Evolutionary conservation across 2,888 invertebrate genomes (phyloP).

Genomic region (Napeogenes sylphis): DNA sequence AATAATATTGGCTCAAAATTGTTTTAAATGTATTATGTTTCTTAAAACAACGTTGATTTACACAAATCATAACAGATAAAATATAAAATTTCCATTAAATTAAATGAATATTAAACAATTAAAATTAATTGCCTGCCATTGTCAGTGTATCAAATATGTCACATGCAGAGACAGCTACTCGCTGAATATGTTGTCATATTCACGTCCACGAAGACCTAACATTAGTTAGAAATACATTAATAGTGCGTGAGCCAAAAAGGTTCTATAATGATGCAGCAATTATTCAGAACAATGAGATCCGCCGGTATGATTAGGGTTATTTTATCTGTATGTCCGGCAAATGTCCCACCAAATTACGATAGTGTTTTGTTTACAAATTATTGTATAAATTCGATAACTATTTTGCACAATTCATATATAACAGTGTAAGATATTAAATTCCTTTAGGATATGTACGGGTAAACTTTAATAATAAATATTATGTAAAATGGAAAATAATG

Average conservation of each 20-base stretch:
- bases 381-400: too few species aligned
- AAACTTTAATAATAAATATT: background rate
- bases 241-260: conserved; percentile 20
- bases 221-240: conserved; percentile 16
- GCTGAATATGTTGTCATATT: conserved; percentile 15
- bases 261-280: conserved; percentile 15
- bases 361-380: background rate
- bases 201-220: conserved; percentile 10
- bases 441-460: background rate
- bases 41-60: too few species aligned
- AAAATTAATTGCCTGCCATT: conserved; percentile 14
- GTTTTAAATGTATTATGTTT: too few species aligned
- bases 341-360: background rate
- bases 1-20: too few species aligned
- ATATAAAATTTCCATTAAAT: too few species aligned
- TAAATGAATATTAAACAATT: background rate
- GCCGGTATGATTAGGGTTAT: conserved; percentile 19
- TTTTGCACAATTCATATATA: background rate
- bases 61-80: too few species aligned
- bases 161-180: conserved; percentile 14
- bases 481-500: too few species aligned
- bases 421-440: background rate
- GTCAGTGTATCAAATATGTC: conserved; percentile 13
- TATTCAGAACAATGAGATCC: conserved; percentile 18
- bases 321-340: conserved; percentile 3